A percentile compares a stretch with the other conserved stretches of the same genome.
These are phyloP conservation scores for Napeogenes sylphis DNA, from an alignment of 2,888 invertebrate genomes.

Conservation along the genomic window DNA sequence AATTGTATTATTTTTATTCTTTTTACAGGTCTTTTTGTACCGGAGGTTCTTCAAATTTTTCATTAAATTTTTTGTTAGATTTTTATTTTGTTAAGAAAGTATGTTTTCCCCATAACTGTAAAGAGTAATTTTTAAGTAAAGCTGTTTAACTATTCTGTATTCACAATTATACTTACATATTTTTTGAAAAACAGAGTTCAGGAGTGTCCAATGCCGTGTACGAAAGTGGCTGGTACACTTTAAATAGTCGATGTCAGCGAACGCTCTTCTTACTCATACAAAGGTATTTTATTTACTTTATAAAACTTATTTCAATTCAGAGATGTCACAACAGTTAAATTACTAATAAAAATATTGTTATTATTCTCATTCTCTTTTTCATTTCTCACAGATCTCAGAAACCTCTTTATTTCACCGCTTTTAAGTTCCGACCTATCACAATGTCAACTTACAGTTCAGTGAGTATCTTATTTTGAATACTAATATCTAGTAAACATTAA, in stretches of 20 bases:
- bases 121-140: too few relatives aligned
- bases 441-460: slow-evolving; percentile 61
- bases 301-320: background rate
- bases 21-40: too few relatives aligned
- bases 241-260: slow-evolving; percentile 48
- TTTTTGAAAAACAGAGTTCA: slow-evolving; percentile 42
- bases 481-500: too few relatives aligned
- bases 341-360: too few relatives aligned
- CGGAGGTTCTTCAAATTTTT: too few relatives aligned
- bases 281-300: slow-evolving; percentile 40
- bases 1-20: too few relatives aligned
- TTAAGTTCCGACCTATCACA: slow-evolving; percentile 59
- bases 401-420: slow-evolving; percentile 61
- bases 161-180: too few relatives aligned
- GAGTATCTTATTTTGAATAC: slow-evolving; percentile 31
- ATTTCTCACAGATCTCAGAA: slow-evolving; percentile 54
- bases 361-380: slow-evolving; percentile 22
- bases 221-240: slow-evolving; percentile 57
- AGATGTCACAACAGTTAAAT: background rate
- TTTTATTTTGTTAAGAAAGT: too few relatives aligned
- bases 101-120: too few relatives aligned
- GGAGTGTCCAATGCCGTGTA: slow-evolving; percentile 60
- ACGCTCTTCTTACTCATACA: slow-evolving; percentile 53
- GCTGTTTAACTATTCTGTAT: too few relatives aligned
- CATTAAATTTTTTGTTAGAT: too few relatives aligned